A percentile compares a stretch with the other conserved stretches of the same genome.
These are phyloP conservation scores for Theodoxus fluviatilis DNA, from an alignment of 2,888 invertebrate species.

Conservation along the genomic window DNA sequence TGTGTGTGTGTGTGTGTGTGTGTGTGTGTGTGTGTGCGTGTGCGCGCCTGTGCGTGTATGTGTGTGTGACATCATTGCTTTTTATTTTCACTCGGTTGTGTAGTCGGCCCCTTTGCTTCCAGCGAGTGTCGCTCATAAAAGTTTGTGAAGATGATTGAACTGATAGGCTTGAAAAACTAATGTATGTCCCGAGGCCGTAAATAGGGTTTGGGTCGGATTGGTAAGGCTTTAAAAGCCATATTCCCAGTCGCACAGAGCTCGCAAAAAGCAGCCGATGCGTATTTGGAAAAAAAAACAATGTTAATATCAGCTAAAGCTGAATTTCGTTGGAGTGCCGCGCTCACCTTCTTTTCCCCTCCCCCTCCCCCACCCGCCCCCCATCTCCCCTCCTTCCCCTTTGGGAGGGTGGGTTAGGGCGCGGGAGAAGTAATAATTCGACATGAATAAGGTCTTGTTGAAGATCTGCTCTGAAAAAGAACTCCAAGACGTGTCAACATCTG, in stretches of 20 bases:
- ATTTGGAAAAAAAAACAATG: too few relatives aligned
- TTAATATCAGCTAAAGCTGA: slow-evolving; percentile 26
- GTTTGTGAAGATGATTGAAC: too few relatives aligned
- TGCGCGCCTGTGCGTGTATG: background rate
- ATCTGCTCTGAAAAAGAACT: background rate
- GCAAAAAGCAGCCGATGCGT: too few relatives aligned
- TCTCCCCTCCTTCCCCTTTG: background rate
- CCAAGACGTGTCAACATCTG: too few relatives aligned
- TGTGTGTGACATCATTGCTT: background rate
- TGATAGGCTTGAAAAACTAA: too few relatives aligned
- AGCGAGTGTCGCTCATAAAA: too few relatives aligned
- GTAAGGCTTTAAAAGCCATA: too few relatives aligned
- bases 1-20: background rate
- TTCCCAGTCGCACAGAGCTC: too few relatives aligned
- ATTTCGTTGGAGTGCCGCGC: background rate
- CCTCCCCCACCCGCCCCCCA: background rate
- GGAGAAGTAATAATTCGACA: background rate
- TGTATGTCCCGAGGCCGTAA: too few relatives aligned
- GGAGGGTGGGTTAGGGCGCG: background rate
- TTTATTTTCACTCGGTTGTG: background rate
- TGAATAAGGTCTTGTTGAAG: too few relatives aligned
- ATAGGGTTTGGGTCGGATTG: too few relatives aligned
- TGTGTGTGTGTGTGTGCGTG: background rate
- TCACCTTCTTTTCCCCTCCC: slow-evolving; percentile 1
- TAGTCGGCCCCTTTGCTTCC: background rate